A percentile compares a stretch with the other conserved stretches of the same genome.
Conservation (phyloP, 1,140 invertebrate genomes). For the Pseudomyrmex flavicornis region DNA sequence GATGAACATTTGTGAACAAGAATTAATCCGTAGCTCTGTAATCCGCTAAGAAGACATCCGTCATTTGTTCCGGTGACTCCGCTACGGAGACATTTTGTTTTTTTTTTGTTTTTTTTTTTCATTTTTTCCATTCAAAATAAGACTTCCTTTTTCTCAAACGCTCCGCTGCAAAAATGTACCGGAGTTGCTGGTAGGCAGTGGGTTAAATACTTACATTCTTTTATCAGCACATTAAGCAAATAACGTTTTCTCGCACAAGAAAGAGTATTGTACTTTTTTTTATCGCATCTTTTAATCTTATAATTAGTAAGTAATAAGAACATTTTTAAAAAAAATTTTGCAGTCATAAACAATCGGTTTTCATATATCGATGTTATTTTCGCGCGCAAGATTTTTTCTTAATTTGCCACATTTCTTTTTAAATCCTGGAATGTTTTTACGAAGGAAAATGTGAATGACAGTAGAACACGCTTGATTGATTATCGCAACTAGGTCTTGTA, state of each 20-base stretch:
- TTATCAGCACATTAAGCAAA: not conserved
- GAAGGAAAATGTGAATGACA: not conserved
- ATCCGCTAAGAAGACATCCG: too few relatives aligned
- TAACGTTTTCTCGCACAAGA: conserved; percentile 24
- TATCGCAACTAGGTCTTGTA: not conserved
- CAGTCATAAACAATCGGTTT: not conserved
- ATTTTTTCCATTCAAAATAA: too few relatives aligned
- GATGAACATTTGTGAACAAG: conserved; percentile 1
- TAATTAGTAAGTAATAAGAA: not conserved
- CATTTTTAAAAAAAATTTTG: conserved; percentile 23
- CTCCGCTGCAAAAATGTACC: too few relatives aligned
- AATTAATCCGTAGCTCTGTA: too few relatives aligned
- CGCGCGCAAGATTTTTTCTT: not conserved
- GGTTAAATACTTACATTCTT: conserved; percentile 3
- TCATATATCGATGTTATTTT: not conserved
- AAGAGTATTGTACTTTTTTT: conserved; percentile 2
- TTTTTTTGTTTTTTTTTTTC: too few relatives aligned
- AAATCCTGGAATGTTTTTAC: not conserved
- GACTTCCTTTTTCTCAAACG: too few relatives aligned
- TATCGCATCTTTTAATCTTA: conserved; percentile 27
- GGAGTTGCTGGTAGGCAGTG: too few relatives aligned
- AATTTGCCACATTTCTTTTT: not conserved
- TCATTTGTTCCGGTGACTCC: too few relatives aligned
- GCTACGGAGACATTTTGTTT: too few relatives aligned
- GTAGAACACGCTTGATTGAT: not conserved